These are phyloP conservation scores for Isichthys henryi DNA, from an alignment of 2,113 vertebrate genomes.

Conservation along the genomic window DNA sequence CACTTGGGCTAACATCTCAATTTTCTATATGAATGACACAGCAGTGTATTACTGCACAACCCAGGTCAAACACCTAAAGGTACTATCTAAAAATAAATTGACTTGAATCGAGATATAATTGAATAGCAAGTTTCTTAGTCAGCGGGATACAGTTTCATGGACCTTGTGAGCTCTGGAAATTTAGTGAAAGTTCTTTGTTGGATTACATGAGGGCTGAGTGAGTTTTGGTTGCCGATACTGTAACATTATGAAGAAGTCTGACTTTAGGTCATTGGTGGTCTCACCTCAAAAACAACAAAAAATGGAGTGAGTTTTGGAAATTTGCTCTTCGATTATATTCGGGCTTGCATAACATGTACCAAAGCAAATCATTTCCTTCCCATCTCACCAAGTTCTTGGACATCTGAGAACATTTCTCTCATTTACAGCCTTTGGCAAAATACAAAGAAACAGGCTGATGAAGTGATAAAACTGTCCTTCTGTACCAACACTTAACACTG, in stretches of 20 bases:
- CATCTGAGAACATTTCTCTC: not conserved
- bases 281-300: not conserved
- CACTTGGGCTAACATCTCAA: not conserved
- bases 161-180: not conserved
- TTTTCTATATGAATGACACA: not conserved
- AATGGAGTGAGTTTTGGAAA: not conserved
- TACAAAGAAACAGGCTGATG: not conserved
- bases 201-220: not conserved
- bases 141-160: not conserved
- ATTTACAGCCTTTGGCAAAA: not conserved
- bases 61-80: not conserved
- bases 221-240: not conserved
- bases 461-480: not conserved
- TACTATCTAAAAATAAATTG: not conserved
- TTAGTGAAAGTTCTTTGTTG: not conserved
- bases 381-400: not conserved
- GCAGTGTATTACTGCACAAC: not conserved
- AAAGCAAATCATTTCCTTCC: not conserved
- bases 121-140: not conserved
- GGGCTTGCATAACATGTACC: not conserved
- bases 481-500: constrained; percentile 1
- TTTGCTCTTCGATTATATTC: not conserved
- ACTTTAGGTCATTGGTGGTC: not conserved
- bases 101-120: not conserved
- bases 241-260: not conserved